phyloP scores from a whole-genome alignment of 2,888 invertebrate species.

The Belgica antarctica region DNA sequence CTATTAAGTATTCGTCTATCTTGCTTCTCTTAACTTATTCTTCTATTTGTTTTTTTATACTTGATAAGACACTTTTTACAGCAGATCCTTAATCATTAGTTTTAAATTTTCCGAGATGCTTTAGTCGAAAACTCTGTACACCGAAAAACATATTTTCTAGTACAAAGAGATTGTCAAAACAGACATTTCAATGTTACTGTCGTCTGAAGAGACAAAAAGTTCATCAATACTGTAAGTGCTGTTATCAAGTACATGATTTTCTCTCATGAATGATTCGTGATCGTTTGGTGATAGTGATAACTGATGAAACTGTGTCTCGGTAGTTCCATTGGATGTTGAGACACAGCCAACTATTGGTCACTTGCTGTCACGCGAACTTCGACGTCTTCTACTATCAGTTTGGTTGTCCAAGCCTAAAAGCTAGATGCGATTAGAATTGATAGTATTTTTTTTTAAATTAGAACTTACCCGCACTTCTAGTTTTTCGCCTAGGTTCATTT shows the following conservation, averaged over 20 bases:
- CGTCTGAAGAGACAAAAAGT: slow-evolving; percentile 42
- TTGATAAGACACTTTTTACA: slow-evolving; percentile 44
- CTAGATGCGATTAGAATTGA: not conserved
- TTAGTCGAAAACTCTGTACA: too few relatives aligned
- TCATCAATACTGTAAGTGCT: slow-evolving; percentile 42
- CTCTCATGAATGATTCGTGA: slow-evolving; percentile 36
- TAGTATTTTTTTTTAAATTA: not conserved
- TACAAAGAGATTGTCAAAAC: slow-evolving; percentile 44
- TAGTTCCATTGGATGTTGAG: slow-evolving; percentile 50
- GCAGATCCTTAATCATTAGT: slow-evolving; percentile 43
- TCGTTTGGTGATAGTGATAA: slow-evolving; percentile 1
- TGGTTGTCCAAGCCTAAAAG: slow-evolving; percentile 50
- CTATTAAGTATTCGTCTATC: not conserved
- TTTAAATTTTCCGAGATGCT: too few relatives aligned
- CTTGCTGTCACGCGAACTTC: slow-evolving; percentile 72
- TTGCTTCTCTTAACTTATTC: not conserved
- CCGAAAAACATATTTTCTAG: too few relatives aligned
- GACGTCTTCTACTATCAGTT: slow-evolving; percentile 57
- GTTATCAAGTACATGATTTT: slow-evolving; percentile 33
- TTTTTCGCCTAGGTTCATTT: slow-evolving; percentile 59
- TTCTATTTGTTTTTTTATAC: slow-evolving; percentile 16
- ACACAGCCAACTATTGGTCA: slow-evolving; percentile 63
- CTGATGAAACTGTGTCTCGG: slow-evolving; percentile 43
- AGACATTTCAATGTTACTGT: slow-evolving; percentile 44
- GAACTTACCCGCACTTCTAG: slow-evolving; percentile 65